Evolutionary conservation across 2,113 vertebrate genomes (phyloP), one percentile per base, ranked within the genome.

Genomic region (Melanocharis versteri): DNA sequence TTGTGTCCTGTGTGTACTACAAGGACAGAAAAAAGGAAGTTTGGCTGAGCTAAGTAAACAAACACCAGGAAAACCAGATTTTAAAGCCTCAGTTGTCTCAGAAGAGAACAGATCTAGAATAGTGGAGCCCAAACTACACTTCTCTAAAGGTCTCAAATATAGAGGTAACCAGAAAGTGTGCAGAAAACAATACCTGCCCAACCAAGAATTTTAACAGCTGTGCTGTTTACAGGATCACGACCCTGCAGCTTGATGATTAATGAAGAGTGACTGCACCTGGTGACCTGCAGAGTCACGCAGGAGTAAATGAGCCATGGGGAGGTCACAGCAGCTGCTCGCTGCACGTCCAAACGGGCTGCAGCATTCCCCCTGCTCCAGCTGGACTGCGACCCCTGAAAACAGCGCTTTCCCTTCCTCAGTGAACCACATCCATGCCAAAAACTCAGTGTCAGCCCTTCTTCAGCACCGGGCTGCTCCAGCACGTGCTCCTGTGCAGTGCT

Each of bases 171-270:
- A 39, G 44, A 81, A 79, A 60, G 12, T 3, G 6, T 11, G 13
- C 14, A 83, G 35, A 21, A 88, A 69, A 56, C 79, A 64, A 39
- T 8, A 37, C 51, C 50, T 53, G 68, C 35, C 44, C 8, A 1
- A 76, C 7, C 39, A 68, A 54, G 26, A 66, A 79, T 42, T 76
- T 91, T 66, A 94, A 80, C 75, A 96, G 72, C 61, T 71, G 54
- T 51, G 53, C 35, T 87, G 30, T 72, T 91, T 83, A 79, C 9
- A 61, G 88, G 79, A 42, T 68, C 47, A 56, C 24, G 60, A 72
- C 65, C 37, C 77, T 21, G 31, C 62, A 89, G 73, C 45, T 81
- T 75, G 81, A 68, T 87, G 92, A 64, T 93, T 92, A 91, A 93
- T 69, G 83, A 80, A 39, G 85, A 54, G 1, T 85, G 77, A 80